phyloP scores from a whole-genome alignment of 2,888 invertebrate genomes.

The Ypsolopha sequella region DNA sequence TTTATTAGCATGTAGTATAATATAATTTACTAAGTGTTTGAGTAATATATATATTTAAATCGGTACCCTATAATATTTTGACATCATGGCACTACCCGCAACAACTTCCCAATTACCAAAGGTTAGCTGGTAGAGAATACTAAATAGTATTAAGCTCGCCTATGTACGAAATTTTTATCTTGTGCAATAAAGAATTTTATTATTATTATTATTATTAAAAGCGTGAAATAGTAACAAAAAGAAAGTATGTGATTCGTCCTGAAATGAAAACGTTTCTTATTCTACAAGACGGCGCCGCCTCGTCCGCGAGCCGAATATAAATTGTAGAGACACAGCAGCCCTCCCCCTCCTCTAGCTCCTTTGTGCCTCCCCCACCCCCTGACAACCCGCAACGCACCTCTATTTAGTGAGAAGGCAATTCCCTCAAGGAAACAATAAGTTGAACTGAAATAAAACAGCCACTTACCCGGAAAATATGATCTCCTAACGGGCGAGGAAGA shows the following conservation, averaged over 20 bases:
- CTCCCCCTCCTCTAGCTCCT: neutral
- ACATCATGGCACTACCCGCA: too few species aligned
- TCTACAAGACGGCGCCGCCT: neutral
- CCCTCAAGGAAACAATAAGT: slow-evolving; percentile 8
- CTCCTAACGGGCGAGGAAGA: neutral
- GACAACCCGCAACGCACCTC: neutral
- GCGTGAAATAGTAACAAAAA: neutral
- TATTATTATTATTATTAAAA: neutral
- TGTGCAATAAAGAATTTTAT: too few species aligned
- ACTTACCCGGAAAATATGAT: slow-evolving; percentile 1
- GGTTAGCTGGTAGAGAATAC: too few species aligned
- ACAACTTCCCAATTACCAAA: too few species aligned
- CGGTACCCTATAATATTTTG: too few species aligned
- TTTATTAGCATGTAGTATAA: too few species aligned
- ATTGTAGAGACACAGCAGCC: neutral
- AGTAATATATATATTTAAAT: too few species aligned
- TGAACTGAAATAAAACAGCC: slow-evolving; percentile 2
- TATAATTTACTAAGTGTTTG: too few species aligned
- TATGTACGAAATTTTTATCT: too few species aligned
- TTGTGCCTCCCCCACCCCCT: neutral
- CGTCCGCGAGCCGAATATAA: neutral
- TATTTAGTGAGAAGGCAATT: slow-evolving; percentile 1
- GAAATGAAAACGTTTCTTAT: neutral
- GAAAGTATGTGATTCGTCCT: neutral
- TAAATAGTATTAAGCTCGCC: too few species aligned